Percentiles rank a stretch among this genome's conserved stretches.
Conservation (phyloP, 2,888 invertebrate species). For the Mesorhabditis spiculigera region DNA sequence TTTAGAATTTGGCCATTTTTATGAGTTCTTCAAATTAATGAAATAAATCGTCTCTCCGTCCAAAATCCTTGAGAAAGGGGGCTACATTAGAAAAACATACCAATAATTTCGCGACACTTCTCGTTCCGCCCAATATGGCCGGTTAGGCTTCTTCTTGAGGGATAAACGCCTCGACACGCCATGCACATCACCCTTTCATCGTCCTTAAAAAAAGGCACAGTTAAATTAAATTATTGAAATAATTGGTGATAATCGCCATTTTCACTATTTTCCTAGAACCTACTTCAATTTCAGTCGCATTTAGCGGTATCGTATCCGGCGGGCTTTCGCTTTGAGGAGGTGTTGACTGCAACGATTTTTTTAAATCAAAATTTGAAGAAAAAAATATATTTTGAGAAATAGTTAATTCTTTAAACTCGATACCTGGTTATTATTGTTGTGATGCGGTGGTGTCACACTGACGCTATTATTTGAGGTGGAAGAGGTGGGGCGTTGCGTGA, state of each 20-base stretch:
- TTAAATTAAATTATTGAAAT: conserved; percentile 12
- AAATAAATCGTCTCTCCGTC: too few relatives aligned
- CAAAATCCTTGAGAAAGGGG: too few relatives aligned
- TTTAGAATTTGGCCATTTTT: too few relatives aligned
- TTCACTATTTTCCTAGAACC: conserved; percentile 21
- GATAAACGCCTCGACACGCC: conserved; percentile 50
- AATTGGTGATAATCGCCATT: not conserved
- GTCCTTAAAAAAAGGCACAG: conserved; percentile 17
- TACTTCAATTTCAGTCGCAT: not conserved
- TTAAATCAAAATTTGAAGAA: conserved; percentile 3
- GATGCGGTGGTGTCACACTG: not conserved
- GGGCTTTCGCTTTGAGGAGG: not conserved
- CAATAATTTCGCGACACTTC: conserved; percentile 44
- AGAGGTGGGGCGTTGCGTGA: not conserved
- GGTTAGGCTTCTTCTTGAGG: conserved; percentile 44
- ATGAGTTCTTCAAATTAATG: too few relatives aligned
- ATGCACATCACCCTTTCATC: conserved; percentile 45
- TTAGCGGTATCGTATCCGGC: not conserved
- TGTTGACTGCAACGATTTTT: not conserved
- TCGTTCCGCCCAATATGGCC: conserved; percentile 54
- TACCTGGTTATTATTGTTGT: not conserved
- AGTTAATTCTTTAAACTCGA: too few relatives aligned
- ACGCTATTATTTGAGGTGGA: conserved; percentile 4
- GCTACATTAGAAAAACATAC: conserved; percentile 11
- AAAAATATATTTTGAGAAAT: not conserved